Evolutionary conservation across 2,113 vertebrate genomes (phyloP).

Genomic region (Raja brachyura): DNA sequence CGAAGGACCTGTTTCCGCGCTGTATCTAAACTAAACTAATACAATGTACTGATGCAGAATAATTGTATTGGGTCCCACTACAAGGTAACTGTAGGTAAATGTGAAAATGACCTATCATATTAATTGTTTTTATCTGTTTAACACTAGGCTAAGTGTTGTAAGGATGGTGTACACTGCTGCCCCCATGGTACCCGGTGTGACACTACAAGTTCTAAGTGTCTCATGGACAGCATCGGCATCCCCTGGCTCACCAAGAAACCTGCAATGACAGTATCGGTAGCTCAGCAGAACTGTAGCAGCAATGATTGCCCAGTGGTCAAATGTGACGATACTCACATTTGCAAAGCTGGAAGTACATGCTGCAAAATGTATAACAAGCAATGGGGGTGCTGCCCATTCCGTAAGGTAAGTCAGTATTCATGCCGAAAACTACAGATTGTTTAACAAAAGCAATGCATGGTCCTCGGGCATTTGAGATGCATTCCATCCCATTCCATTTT

Average conservation of each 20-base stretch:
- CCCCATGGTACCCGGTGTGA: slow-evolving; percentile 50
- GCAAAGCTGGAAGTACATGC: slow-evolving; percentile 16
- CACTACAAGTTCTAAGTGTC: slow-evolving; percentile 44
- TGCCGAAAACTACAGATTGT: not conserved
- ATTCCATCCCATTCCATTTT: not conserved
- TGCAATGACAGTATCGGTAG: not conserved
- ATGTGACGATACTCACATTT: slow-evolving; percentile 19
- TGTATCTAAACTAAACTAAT: no score
- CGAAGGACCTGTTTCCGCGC: no score
- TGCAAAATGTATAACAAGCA: not conserved
- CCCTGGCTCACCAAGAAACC: slow-evolving; percentile 34
- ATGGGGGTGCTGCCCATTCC: not conserved
- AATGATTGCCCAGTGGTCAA: not conserved
- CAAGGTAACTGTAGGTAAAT: no score
- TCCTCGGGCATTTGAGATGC: not conserved
- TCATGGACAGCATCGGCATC: slow-evolving; percentile 26
- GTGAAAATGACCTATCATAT: not conserved
- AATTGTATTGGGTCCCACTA: no score
- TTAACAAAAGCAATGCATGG: not conserved
- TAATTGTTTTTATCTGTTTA: slow-evolving; percentile 22
- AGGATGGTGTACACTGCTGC: slow-evolving; percentile 57
- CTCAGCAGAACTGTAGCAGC: not conserved
- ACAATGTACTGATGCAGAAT: no score
- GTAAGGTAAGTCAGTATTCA: slow-evolving; percentile 5
- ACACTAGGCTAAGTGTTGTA: slow-evolving; percentile 54